Base-by-base conservation (phyloP, 2,888 invertebrate genomes). In the Drosophila meridionalis region DNA sequence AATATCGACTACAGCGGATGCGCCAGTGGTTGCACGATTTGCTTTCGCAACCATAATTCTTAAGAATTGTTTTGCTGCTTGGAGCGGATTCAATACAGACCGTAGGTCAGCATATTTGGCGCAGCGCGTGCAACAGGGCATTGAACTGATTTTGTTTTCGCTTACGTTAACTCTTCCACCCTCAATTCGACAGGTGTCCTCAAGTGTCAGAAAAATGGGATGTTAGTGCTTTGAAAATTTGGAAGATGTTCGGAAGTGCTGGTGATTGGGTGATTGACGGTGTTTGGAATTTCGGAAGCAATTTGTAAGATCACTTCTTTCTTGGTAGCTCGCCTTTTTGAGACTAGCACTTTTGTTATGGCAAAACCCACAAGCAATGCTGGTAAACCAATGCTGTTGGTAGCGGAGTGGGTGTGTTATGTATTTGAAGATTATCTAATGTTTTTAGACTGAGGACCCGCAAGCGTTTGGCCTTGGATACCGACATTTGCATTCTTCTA, bases 201-300 rank as follows among this genome's bases (percentile, higher is more conserved):
- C 43, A 20, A 42, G 6, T 42, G 43, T 43, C 43, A 9, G 43
- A 43, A 43, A 3, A 43, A 43, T 4, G 43, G 20, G 42, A 42
- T 42, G 8, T 42, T 42, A n/a, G 42, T 42, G 42, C n/a, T 8
- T 20, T 42, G 42, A 3, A 42, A 20, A 43, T 43, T 43, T 43
- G 20, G 9, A 43, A 43, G 20, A 43, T 43, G 43, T 43, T 43
- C 43, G 3, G 43, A 20, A 8, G 20, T 20, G 43, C 3, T 20
- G 43, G 43, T 8, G 8, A 43, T 20, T 20, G 43, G 43, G 40
- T n/a, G n/a, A 42, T 42, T n/a, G 42, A 3, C 42, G 42, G 42
- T 42, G 42, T 42, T 42, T 42, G 42, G 42, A n/a, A 42, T 42
- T 42, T 42, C 7, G n/a, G 42, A 42, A 42, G n/a, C 42, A n/a